phyloP scores from a whole-genome alignment of 2,888 invertebrate species.

The Phragmatobia fuliginosa region DNA sequence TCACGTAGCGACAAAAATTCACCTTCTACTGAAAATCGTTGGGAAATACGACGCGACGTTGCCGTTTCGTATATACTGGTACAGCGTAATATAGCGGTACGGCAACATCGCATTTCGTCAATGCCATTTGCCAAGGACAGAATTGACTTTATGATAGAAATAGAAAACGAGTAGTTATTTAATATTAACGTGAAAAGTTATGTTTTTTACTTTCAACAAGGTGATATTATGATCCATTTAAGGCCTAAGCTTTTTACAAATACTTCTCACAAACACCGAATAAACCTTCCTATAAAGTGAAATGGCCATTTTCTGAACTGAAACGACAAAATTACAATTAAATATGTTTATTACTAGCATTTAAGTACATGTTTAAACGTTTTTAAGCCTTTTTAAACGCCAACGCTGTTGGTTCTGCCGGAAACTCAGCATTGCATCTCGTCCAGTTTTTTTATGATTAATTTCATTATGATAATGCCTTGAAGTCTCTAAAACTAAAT shows the following conservation, averaged over 20 bases:
- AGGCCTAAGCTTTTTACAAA: not conserved
- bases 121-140: constrained; percentile 22
- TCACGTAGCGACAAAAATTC: constrained; percentile 15
- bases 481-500: too few species aligned
- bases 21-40: constrained; percentile 38
- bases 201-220: not conserved
- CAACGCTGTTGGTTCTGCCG: too few species aligned
- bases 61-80: constrained; percentile 25
- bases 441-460: too few species aligned
- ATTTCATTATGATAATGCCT: too few species aligned
- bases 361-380: too few species aligned
- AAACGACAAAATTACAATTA: too few species aligned
- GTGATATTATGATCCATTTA: not conserved
- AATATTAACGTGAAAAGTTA: constrained; percentile 10
- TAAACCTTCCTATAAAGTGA: not conserved
- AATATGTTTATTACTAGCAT: too few species aligned
- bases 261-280: not conserved
- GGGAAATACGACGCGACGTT: constrained; percentile 40
- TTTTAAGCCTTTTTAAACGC: too few species aligned
- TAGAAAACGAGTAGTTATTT: constrained; percentile 17
- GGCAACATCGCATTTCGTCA: constrained; percentile 45
- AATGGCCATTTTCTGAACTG: too few species aligned
- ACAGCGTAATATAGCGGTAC: constrained; percentile 34
- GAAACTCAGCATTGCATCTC: too few species aligned
- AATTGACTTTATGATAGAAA: constrained; percentile 20